A percentile compares a stretch with the other conserved stretches of the same genome.
These are phyloP conservation scores for Labeo catla DNA, from an alignment of 2,113 vertebrate genomes.

Conservation along the genomic window DNA sequence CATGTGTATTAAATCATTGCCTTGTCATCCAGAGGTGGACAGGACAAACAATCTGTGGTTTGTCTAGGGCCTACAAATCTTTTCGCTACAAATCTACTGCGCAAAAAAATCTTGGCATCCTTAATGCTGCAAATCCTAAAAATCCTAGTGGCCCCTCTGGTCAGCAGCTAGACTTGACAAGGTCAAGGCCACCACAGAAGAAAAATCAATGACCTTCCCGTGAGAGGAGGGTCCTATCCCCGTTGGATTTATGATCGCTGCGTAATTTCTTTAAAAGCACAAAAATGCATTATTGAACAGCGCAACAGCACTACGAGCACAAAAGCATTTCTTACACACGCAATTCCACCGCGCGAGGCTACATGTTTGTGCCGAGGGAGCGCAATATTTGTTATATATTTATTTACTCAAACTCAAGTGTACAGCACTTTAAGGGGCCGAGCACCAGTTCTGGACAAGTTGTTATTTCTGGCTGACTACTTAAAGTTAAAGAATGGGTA, in stretches of 20 bases:
- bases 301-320: conserved; percentile 51
- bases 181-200: conserved; percentile 1
- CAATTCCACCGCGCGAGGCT: conserved; percentile 20
- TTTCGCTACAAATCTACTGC: neutral
- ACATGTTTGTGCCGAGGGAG: conserved; percentile 11
- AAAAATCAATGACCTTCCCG: conserved; percentile 50
- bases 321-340: conserved; percentile 45
- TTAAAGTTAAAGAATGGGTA: conserved; percentile 35
- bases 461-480: conserved; percentile 49
- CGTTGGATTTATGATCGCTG: conserved; percentile 50
- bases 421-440: conserved; percentile 21
- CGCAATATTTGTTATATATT: conserved; percentile 34
- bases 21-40: conserved; percentile 11
- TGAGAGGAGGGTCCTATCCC: conserved; percentile 36
- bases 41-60: neutral
- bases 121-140: neutral
- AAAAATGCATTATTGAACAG: conserved; percentile 69
- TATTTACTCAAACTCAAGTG: conserved; percentile 35
- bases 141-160: neutral
- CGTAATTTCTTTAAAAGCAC: conserved; percentile 65
- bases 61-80: neutral
- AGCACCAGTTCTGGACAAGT: neutral
- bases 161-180: conserved; percentile 6
- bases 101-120: neutral
- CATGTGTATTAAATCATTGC: conserved; percentile 12